Conservation (phyloP, 2,113 vertebrate genomes). For the Dunckerocampus dactyliophorus region DNA sequence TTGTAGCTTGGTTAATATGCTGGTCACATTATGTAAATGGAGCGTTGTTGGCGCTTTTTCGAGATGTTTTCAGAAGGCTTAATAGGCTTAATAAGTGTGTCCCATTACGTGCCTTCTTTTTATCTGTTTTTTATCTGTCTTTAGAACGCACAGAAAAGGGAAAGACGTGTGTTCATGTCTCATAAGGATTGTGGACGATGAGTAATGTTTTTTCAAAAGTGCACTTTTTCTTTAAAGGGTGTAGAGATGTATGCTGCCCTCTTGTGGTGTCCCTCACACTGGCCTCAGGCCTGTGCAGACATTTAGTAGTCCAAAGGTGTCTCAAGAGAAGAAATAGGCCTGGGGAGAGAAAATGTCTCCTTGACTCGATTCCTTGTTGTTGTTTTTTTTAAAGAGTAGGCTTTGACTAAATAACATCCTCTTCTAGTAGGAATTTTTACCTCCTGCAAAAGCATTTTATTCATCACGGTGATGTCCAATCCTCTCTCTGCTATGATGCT, state of each 20-base stretch:
- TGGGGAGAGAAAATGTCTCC: not conserved
- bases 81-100: no score
- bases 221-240: not conserved
- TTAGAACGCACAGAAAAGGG: no score
- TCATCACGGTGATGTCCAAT: not conserved
- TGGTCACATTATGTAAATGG: no score
- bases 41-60: no score
- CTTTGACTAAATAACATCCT: no score
- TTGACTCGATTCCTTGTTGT: not conserved
- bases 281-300: not conserved
- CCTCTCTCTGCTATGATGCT: not conserved
- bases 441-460: not conserved
- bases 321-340: not conserved
- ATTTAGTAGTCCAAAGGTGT: slow-evolving; percentile 5
- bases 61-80: no score
- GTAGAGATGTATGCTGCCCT: slow-evolving; percentile 42
- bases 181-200: no score
- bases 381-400: not conserved
- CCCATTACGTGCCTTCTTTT: no score
- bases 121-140: no score
- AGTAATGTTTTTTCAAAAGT: no score
- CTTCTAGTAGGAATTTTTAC: not conserved
- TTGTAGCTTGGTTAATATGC: no score
- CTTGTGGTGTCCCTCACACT: slow-evolving; percentile 35
- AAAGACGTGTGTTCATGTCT: no score